A percentile compares a stretch with the other conserved stretches of the same genome.
phyloP scores from a whole-genome alignment of 2,888 invertebrate species.

The Thumatha senex region DNA sequence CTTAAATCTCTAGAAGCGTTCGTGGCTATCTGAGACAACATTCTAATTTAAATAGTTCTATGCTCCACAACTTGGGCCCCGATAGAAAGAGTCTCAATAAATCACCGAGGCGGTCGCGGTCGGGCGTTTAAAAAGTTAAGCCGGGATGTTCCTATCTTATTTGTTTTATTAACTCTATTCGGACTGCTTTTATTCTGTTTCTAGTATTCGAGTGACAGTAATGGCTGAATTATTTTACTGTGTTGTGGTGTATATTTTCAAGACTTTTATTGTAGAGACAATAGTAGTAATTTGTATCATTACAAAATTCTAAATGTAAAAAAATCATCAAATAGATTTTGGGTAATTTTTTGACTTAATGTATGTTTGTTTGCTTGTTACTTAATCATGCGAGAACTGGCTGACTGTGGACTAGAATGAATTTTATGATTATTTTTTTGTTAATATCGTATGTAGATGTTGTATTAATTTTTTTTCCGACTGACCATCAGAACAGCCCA shows the following conservation, averaged over 20 bases:
- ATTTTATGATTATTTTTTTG: no score
- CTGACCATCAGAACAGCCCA: no score
- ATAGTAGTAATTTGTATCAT: not conserved
- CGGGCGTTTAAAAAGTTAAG: constrained; percentile 64
- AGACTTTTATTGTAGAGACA: not conserved
- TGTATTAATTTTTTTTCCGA: no score
- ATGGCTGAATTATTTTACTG: constrained; percentile 6
- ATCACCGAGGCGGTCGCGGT: constrained; percentile 43
- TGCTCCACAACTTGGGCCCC: constrained; percentile 20
- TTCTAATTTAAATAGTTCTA: constrained; percentile 74
- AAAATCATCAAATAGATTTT: no score
- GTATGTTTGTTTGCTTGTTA: no score
- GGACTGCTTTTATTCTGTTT: constrained; percentile 12
- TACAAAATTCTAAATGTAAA: not conserved
- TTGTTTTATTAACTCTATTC: constrained; percentile 45
- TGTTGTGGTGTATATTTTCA: not conserved
- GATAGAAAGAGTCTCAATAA: constrained; percentile 49
- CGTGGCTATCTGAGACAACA: constrained; percentile 60
- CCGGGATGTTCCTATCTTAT: constrained; percentile 48
- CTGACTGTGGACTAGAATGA: no score
- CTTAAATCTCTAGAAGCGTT: constrained; percentile 33
- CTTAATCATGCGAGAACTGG: no score
- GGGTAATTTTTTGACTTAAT: no score
- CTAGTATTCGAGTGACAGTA: constrained; percentile 9
- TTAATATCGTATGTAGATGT: no score